phyloP scores from a whole-genome alignment of 2,797 vertebrate genomes.

The Karalla daura region DNA sequence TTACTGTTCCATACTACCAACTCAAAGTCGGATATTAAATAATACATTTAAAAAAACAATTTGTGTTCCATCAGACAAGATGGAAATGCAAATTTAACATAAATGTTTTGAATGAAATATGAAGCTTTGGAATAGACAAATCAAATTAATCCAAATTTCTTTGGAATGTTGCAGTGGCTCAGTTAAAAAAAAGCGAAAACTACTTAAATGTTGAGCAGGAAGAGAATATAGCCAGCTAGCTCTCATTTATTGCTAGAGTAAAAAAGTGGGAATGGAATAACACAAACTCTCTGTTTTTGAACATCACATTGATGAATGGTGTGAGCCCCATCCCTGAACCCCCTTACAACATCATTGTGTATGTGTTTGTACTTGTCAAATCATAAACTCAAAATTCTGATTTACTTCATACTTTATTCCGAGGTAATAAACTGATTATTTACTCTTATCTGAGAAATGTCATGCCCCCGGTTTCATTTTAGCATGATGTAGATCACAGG shows the following conservation, averaged over 20 bases:
- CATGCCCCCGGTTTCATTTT: not conserved
- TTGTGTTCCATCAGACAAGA: slow-evolving; percentile 20
- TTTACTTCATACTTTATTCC: too few relatives aligned
- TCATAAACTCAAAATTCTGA: too few relatives aligned
- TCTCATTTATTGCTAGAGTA: slow-evolving; percentile 78
- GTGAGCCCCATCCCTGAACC: too few relatives aligned
- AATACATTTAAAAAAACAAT: slow-evolving; percentile 18
- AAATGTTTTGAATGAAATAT: slow-evolving; percentile 47
- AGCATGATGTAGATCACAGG: not conserved
- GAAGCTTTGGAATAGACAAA: slow-evolving; percentile 67
- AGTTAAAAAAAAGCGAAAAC: slow-evolving; percentile 66
- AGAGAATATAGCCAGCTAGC: slow-evolving; percentile 87
- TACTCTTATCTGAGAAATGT: not conserved
- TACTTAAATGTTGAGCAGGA: slow-evolving; percentile 45
- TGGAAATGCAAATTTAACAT: slow-evolving; percentile 35
- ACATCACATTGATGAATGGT: slow-evolving; percentile 16
- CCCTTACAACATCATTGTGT: too few relatives aligned
- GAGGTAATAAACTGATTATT: not conserved
- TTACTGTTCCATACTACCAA: slow-evolving; percentile 43
- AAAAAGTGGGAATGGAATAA: slow-evolving; percentile 56
- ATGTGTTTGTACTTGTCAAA: too few relatives aligned
- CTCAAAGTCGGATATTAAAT: slow-evolving; percentile 34
- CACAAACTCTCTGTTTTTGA: slow-evolving; percentile 30
- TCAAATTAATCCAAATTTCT: slow-evolving; percentile 50
- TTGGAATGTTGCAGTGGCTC: slow-evolving; percentile 67